phyloP scores from a whole-genome alignment of 2,797 vertebrate genomes.

The Vipera ursinii region DNA sequence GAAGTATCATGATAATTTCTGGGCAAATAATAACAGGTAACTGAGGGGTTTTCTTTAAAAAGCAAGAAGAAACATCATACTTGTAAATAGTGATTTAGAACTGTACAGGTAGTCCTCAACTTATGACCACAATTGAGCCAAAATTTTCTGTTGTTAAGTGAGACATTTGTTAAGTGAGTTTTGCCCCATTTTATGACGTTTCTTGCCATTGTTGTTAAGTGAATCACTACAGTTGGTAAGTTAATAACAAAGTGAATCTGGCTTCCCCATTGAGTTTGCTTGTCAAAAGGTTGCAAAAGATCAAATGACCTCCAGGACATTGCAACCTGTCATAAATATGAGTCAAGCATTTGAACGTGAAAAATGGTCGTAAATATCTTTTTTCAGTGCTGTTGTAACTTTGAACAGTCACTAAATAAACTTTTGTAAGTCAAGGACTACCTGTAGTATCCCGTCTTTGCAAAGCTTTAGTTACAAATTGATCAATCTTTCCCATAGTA shows the following conservation, averaged over 20 bases:
- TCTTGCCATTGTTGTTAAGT: background rate
- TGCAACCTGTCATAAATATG: background rate
- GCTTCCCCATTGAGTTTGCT: background rate
- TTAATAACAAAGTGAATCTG: background rate
- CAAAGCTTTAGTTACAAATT: background rate
- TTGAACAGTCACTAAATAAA: background rate
- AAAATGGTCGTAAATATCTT: background rate
- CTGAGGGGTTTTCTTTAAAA: slow-evolving; percentile 37
- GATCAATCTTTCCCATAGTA: background rate
- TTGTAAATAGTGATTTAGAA: background rate
- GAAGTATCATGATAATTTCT: slow-evolving; percentile 49
- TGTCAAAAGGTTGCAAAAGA: background rate
- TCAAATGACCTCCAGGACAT: background rate
- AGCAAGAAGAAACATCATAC: slow-evolving; percentile 30
- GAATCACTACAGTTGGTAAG: background rate
- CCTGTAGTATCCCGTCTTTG: background rate
- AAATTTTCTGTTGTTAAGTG: background rate
- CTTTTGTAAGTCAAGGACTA: background rate
- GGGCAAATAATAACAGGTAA: slow-evolving; percentile 56
- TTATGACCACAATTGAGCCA: background rate
- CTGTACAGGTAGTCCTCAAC: background rate
- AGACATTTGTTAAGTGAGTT: background rate
- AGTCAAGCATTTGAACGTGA: background rate
- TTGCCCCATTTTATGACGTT: background rate
- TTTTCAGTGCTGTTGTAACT: background rate